These are phyloP conservation scores for Xenopus borealis DNA, from an alignment of 2,113 vertebrate genomes.

Conservation along the genomic window DNA sequence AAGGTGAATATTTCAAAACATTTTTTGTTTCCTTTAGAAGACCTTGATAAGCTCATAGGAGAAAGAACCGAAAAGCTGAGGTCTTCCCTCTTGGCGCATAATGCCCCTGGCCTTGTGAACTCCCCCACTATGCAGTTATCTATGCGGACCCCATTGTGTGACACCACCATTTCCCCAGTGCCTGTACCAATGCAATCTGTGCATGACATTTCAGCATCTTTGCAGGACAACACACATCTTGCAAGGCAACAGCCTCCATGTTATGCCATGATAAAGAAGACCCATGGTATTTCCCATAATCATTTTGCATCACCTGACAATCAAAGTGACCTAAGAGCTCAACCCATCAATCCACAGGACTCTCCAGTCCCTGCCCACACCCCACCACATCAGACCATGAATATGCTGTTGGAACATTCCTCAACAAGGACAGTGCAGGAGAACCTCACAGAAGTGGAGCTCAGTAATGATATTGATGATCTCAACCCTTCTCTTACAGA, in stretches of 20 bases:
- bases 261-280: too few species aligned
- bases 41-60: conserved; percentile 84
- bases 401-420: conserved; percentile 66
- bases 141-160: conserved; percentile 46
- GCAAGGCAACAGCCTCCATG: conserved; percentile 57
- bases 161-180: conserved; percentile 55
- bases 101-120: conserved; percentile 49
- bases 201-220: conserved; percentile 48
- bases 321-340: conserved; percentile 58
- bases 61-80: conserved; percentile 75
- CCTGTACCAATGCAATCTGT: conserved; percentile 53
- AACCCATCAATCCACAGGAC: conserved; percentile 62
- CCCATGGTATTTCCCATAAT: conserved; percentile 52
- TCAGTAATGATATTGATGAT: conserved; percentile 80
- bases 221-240: conserved; percentile 57
- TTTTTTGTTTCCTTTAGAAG: conserved; percentile 68
- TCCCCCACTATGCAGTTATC: conserved; percentile 57
- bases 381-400: conserved; percentile 63
- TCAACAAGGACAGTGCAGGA: conserved; percentile 72
- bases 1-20: too few species aligned
- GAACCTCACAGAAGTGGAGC: conserved; percentile 77
- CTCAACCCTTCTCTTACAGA: conserved; percentile 91
- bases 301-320: conserved; percentile 60
- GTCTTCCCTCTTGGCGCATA: conserved; percentile 56
- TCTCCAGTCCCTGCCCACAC: conserved; percentile 73